Conservation (phyloP, 2,888 invertebrate species). For the Spodoptera littoralis region DNA sequence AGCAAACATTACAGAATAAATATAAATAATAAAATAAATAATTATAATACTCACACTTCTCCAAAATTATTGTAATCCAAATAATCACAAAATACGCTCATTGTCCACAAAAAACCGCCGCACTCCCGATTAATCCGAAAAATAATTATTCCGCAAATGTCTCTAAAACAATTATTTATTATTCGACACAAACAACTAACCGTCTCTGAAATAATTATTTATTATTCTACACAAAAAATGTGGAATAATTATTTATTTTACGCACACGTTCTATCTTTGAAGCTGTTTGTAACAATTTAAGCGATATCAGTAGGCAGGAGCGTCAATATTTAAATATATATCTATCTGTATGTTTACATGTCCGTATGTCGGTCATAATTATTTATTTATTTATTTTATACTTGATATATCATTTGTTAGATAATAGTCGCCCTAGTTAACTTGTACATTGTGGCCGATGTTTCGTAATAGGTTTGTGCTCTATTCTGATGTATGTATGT, state of each 20-base stretch:
- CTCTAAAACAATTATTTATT: constrained; percentile 13
- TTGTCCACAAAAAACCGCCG: constrained; percentile 33
- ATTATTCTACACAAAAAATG: background rate
- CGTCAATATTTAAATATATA: too few species aligned
- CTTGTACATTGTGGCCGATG: too few species aligned
- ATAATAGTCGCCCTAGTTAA: too few species aligned
- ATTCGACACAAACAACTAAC: background rate
- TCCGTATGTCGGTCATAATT: too few species aligned
- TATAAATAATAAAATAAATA: background rate
- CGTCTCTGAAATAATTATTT: background rate
- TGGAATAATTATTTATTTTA: background rate
- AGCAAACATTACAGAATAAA: background rate
- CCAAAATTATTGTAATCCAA: constrained; percentile 28
- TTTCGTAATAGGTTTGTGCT: too few species aligned
- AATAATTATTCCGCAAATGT: constrained; percentile 6
- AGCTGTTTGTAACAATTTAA: too few species aligned
- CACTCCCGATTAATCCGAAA: background rate
- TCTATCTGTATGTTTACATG: too few species aligned
- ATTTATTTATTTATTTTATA: too few species aligned
- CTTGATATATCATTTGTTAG: too few species aligned
- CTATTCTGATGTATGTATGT: too few species aligned
- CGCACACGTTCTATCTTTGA: too few species aligned
- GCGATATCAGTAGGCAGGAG: too few species aligned
- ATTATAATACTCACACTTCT: constrained; percentile 37
- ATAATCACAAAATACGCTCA: constrained; percentile 15